phyloP scores from a whole-genome alignment of 2,797 vertebrate genomes.

The Coregonus sp. region DNA sequence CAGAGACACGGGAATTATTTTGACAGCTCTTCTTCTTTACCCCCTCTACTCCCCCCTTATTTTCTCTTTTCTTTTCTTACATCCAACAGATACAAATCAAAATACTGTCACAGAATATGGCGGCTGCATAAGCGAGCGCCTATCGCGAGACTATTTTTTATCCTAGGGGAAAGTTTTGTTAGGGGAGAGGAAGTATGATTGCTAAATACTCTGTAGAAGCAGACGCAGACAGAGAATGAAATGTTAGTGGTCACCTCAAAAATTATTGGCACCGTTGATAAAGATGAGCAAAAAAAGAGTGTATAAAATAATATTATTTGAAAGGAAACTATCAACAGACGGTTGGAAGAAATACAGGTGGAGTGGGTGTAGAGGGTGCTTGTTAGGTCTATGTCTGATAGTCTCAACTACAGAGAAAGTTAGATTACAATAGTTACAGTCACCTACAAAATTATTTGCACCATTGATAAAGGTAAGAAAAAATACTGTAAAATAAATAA shows the following conservation, averaged over 20 bases:
- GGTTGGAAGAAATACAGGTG: neutral
- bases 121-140: conserved; percentile 74
- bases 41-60: conserved; percentile 61
- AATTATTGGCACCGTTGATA: too few species aligned
- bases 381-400: neutral
- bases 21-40: conserved; percentile 74
- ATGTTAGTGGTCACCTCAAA: neutral
- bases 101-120: conserved; percentile 94
- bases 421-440: neutral
- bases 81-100: conserved; percentile 86
- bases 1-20: conserved; percentile 56
- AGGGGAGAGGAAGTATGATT: conserved; percentile 36
- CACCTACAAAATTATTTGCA: too few species aligned
- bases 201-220: conserved; percentile 25
- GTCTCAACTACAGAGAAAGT: neutral
- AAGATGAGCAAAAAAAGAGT: too few species aligned
- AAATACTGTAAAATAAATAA: too few species aligned
- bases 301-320: neutral
- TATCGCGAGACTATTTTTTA: conserved; percentile 81
- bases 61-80: conserved; percentile 67
- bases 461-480: too few species aligned
- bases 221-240: neutral
- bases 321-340: conserved; percentile 13
- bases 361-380: neutral
- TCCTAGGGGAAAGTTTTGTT: conserved; percentile 35